These are phyloP conservation scores for Cosmia trapezina DNA, from an alignment of 2,888 invertebrate species.

Conservation along the genomic window DNA sequence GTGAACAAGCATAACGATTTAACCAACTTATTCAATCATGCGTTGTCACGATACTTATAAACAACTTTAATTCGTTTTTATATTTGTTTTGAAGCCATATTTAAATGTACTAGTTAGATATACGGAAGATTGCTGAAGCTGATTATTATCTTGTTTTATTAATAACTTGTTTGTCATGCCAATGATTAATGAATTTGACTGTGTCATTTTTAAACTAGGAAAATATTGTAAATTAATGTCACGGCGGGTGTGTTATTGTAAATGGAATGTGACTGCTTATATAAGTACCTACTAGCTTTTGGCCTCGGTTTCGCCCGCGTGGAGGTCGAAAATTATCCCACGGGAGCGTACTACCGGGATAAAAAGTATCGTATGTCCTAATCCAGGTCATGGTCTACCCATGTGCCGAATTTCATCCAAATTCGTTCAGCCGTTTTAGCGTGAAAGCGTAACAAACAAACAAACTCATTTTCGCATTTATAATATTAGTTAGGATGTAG, in stretches of 20 bases:
- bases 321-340: too few relatives aligned
- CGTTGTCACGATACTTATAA: constrained; percentile 9
- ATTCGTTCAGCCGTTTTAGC: too few relatives aligned
- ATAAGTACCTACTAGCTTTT: too few relatives aligned
- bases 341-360: too few relatives aligned
- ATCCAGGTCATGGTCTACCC: too few relatives aligned
- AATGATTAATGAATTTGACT: constrained; percentile 12
- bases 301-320: too few relatives aligned
- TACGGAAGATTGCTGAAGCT: constrained; percentile 6
- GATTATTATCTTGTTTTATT: constrained; percentile 30
- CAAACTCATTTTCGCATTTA: too few relatives aligned
- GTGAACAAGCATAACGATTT: neutral
- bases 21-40: neutral
- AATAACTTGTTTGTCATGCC: constrained; percentile 19
- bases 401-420: too few relatives aligned
- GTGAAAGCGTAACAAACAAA: too few relatives aligned
- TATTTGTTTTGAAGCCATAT: constrained; percentile 15
- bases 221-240: neutral
- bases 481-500: too few relatives aligned
- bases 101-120: constrained; percentile 8
- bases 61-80: constrained; percentile 5
- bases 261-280: neutral
- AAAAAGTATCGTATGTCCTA: too few relatives aligned
- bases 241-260: neutral
- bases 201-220: constrained; percentile 5